Evolutionary conservation across 2,888 invertebrate species (phyloP).

Genomic region (Atherix ibis): DNA sequence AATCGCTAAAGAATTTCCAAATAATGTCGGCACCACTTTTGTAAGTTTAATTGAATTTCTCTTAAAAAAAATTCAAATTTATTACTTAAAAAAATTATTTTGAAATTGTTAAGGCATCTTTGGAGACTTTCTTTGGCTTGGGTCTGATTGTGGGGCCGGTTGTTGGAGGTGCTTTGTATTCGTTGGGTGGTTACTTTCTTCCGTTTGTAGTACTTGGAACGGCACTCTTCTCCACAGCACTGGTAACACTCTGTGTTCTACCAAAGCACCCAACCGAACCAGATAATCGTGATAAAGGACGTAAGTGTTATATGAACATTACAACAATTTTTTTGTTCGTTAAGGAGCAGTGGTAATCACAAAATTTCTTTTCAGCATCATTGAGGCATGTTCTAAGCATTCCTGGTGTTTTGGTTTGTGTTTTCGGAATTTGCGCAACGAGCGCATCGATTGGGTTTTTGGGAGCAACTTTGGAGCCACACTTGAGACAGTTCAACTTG

Average conservation of each 20-base stretch:
- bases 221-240: slow-evolving; percentile 54
- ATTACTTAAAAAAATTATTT: too few species aligned
- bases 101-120: slow-evolving; percentile 55
- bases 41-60: slow-evolving; percentile 37
- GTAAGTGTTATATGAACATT: slow-evolving; percentile 31
- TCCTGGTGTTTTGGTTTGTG: slow-evolving; percentile 56
- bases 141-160: slow-evolving; percentile 83
- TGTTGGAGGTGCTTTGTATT: slow-evolving; percentile 71
- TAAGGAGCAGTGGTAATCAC: not conserved
- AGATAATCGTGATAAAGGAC: slow-evolving; percentile 39
- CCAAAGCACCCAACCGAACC: slow-evolving; percentile 45
- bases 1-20: slow-evolving; percentile 74
- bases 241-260: slow-evolving; percentile 55
- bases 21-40: slow-evolving; percentile 72
- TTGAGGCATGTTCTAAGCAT: slow-evolving; percentile 48
- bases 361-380: slow-evolving; percentile 36
- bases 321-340: not conserved
- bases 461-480: slow-evolving; percentile 77
- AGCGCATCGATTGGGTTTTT: slow-evolving; percentile 76
- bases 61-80: slow-evolving; percentile 2
- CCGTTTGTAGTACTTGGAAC: slow-evolving; percentile 70
- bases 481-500: slow-evolving; percentile 39
- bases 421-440: slow-evolving; percentile 56
- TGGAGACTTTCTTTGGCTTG: slow-evolving; percentile 77
- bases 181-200: slow-evolving; percentile 58